Evolutionary conservation across 2,888 invertebrate species (phyloP).

Genomic region (Limnephilus rhombicus): DNA sequence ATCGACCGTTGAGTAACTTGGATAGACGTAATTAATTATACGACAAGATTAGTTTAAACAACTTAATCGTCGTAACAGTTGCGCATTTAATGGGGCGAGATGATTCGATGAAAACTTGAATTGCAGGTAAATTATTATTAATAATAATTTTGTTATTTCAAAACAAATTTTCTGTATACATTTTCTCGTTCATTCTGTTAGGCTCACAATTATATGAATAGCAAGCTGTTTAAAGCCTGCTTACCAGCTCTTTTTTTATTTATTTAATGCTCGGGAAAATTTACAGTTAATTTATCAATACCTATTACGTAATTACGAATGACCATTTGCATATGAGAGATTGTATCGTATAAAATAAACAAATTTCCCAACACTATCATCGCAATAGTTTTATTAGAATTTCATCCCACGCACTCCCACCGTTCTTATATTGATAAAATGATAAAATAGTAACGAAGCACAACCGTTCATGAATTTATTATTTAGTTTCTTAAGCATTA

Average conservation of each 20-base stretch:
- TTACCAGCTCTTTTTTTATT: background rate
- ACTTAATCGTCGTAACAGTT: background rate
- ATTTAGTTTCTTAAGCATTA: no score
- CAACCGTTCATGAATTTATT: background rate
- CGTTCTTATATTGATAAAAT: background rate
- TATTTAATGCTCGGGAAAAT: background rate
- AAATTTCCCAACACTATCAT: background rate
- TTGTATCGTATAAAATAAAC: background rate
- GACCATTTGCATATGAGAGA: background rate
- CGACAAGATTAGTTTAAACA: background rate
- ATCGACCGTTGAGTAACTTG: background rate
- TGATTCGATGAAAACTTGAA: background rate
- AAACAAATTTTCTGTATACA: background rate
- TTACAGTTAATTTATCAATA: background rate
- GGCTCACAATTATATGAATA: background rate
- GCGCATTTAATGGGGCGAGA: background rate
- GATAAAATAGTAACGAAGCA: background rate
- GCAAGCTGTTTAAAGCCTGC: background rate
- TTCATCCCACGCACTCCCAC: background rate
- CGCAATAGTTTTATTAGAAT: background rate
- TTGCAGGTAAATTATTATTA: background rate
- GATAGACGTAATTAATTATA: background rate
- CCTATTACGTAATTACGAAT: background rate
- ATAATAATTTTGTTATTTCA: background rate
- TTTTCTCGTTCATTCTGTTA: background rate